Conservation (phyloP, 1,140 invertebrate genomes). For the Caerostris darwini region DNA sequence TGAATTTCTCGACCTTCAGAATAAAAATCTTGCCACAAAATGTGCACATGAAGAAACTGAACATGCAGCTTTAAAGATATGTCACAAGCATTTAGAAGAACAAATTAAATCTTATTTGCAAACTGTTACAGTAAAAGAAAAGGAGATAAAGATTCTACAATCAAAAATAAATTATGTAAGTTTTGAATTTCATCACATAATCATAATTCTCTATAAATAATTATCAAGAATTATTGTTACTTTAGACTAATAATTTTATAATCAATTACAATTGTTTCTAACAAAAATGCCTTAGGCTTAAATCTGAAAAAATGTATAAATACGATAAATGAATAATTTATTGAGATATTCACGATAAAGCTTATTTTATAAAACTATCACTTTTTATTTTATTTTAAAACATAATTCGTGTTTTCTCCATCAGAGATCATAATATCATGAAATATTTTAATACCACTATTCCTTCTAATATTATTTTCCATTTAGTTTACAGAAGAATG, state of each 20-base stretch:
- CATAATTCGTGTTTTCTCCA: not conserved
- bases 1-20: conserved; percentile 25
- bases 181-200: not conserved
- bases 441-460: too few species aligned
- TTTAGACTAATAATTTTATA: too few species aligned
- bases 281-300: too few species aligned
- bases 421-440: not conserved
- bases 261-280: too few species aligned
- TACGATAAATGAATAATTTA: not conserved
- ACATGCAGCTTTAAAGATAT: not conserved
- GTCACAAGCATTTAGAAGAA: conserved; percentile 20
- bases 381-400: not conserved
- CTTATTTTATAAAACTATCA: not conserved
- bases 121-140: conserved; percentile 45
- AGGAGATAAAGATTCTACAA: conserved; percentile 26
- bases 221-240: too few species aligned
- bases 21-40: conserved; percentile 43
- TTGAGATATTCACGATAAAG: not conserved
- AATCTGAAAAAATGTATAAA: too few species aligned
- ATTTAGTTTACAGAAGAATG: conserved; percentile 56
- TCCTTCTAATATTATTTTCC: not conserved
- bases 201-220: not conserved
- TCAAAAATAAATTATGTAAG: conserved; percentile 58
- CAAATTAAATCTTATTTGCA: conserved; percentile 25
- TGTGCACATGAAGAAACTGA: conserved; percentile 35